Evolutionary conservation across 1,140 invertebrate genomes (phyloP).

Genomic region (Bactericera cockerelli): DNA sequence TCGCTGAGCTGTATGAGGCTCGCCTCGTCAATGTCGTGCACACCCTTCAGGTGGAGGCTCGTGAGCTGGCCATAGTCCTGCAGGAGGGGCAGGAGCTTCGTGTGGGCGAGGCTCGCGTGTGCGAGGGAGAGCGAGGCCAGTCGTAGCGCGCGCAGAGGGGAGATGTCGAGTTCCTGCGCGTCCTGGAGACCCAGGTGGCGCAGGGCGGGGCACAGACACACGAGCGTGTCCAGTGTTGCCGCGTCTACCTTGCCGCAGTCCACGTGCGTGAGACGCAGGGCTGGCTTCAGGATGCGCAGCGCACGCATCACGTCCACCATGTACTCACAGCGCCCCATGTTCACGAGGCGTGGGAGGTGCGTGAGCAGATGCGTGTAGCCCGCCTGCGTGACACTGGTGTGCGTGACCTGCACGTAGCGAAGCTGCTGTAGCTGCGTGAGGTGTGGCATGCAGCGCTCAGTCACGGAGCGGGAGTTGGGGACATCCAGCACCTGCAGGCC

Average conservation of each 20-base stretch:
- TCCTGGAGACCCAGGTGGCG: not conserved
- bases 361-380: not conserved
- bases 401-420: not conserved
- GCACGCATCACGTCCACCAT: not conserved
- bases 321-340: not conserved
- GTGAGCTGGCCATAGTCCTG: not conserved
- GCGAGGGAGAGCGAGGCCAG: not conserved
- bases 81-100: not conserved
- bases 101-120: not conserved
- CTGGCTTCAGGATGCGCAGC: not conserved
- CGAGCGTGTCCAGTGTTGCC: not conserved
- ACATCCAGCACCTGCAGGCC: not conserved
- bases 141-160: not conserved
- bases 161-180: not conserved
- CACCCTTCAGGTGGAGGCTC: not conserved
- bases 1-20: not conserved
- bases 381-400: not conserved
- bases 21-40: not conserved
- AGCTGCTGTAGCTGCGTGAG: not conserved
- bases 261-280: not conserved
- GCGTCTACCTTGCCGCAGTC: not conserved
- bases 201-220: not conserved
- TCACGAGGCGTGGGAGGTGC: not conserved
- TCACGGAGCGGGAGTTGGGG: not conserved
- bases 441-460: not conserved